Conservation (phyloP, 2,797 vertebrate species). For the Peromyscus attwateri region DNA sequence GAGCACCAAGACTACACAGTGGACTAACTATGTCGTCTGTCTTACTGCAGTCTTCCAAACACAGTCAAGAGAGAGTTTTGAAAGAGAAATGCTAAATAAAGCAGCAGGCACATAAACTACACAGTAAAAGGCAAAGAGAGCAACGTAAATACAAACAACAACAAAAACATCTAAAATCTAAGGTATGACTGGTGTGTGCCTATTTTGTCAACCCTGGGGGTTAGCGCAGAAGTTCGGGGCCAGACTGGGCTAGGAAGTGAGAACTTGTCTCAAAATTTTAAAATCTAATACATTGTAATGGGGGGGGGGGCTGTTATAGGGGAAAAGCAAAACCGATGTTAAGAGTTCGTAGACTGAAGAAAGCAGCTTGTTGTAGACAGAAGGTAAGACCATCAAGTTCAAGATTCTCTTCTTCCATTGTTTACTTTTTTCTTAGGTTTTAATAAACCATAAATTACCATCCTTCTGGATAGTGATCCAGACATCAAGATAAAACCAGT, state of each 20-base stretch:
- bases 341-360: conserved; percentile 18
- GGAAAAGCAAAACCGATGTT: neutral
- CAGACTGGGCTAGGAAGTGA: neutral
- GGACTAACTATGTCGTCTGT: neutral
- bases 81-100: conserved; percentile 45
- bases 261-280: neutral
- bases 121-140: neutral
- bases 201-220: neutral
- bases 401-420: neutral
- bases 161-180: neutral
- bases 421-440: neutral
- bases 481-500: conserved; percentile 32
- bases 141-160: neutral
- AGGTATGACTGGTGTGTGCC: too few species aligned
- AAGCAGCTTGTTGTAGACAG: neutral
- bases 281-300: neutral
- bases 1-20: conserved; percentile 4
- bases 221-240: neutral
- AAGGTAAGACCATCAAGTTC: neutral
- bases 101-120: neutral
- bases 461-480: conserved; percentile 33
- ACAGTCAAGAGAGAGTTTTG: neutral
- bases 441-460: neutral
- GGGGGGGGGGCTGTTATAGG: too few species aligned
- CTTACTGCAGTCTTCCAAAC: neutral